These are phyloP conservation scores for Scaptomyza pallida DNA, from an alignment of 1,140 invertebrate genomes.

Conservation along the genomic window DNA sequence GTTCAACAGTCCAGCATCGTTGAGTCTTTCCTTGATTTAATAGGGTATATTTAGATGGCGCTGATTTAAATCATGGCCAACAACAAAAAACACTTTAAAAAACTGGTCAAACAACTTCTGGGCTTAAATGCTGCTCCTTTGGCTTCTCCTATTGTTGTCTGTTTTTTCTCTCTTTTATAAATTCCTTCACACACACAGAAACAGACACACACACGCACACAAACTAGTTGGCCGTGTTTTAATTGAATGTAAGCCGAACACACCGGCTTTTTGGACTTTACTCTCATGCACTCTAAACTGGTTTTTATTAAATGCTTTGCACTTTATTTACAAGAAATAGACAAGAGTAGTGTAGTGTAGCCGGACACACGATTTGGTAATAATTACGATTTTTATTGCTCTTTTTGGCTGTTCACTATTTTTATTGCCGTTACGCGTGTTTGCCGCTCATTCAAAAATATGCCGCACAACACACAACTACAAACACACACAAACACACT, in stretches of 20 bases:
- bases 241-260: constrained; percentile 56
- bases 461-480: constrained; percentile 59
- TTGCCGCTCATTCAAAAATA: constrained; percentile 62
- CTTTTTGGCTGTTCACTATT: constrained; percentile 36
- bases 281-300: constrained; percentile 61
- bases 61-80: constrained; percentile 1
- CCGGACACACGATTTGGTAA: constrained; percentile 61
- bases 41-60: too few relatives aligned
- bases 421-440: constrained; percentile 74
- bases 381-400: constrained; percentile 63
- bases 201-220: constrained; percentile 44
- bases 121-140: constrained; percentile 56
- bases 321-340: constrained; percentile 15
- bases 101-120: constrained; percentile 81
- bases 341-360: not conserved
- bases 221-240: constrained; percentile 68
- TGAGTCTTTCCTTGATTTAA: too few relatives aligned
- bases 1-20: too few relatives aligned
- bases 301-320: constrained; percentile 56
- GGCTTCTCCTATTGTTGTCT: constrained; percentile 66
- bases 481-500: constrained; percentile 8
- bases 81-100: constrained; percentile 13
- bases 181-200: constrained; percentile 58
- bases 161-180: constrained; percentile 44
- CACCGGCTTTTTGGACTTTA: constrained; percentile 51